Evolutionary conservation across 2,797 vertebrate genomes (phyloP).

Genomic region (Peromyscus aztecus): DNA sequence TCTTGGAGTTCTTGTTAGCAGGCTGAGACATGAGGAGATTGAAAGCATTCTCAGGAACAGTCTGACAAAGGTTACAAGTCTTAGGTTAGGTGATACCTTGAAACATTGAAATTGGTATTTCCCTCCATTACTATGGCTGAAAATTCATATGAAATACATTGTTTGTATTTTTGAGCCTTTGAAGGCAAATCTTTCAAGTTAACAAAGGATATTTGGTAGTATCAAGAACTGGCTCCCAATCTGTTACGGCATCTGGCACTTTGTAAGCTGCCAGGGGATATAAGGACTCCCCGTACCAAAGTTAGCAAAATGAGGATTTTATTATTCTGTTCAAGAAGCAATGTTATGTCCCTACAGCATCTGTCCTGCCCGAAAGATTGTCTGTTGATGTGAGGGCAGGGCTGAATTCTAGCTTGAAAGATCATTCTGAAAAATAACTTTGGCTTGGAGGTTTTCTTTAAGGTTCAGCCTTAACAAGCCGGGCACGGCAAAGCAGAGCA

Average conservation of each 20-base stretch:
- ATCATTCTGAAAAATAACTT: neutral
- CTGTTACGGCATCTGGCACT: slow-evolving; percentile 22
- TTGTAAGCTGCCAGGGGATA: slow-evolving; percentile 21
- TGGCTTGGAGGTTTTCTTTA: slow-evolving; percentile 47
- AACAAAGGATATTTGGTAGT: slow-evolving; percentile 40
- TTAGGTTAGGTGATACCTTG: neutral
- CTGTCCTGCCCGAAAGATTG: neutral
- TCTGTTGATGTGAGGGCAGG: neutral
- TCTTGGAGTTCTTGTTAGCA: neutral
- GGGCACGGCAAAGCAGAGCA: neutral
- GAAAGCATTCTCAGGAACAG: neutral
- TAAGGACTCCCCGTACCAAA: neutral
- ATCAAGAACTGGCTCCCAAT: neutral
- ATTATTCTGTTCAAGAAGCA: neutral
- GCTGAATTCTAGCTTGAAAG: neutral
- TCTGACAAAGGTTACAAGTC: neutral
- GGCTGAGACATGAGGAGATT: neutral
- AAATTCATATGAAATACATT: neutral
- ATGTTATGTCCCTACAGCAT: neutral
- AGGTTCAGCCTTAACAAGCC: neutral
- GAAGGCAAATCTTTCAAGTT: slow-evolving; percentile 20
- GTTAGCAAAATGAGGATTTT: neutral
- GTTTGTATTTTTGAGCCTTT: slow-evolving; percentile 22
- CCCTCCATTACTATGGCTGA: neutral
- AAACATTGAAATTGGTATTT: slow-evolving; percentile 2